A percentile compares a stretch with the other conserved stretches of the same genome.
Evolutionary conservation across 2,888 invertebrate species (phyloP).

Genomic region (Eilema griseolum): DNA sequence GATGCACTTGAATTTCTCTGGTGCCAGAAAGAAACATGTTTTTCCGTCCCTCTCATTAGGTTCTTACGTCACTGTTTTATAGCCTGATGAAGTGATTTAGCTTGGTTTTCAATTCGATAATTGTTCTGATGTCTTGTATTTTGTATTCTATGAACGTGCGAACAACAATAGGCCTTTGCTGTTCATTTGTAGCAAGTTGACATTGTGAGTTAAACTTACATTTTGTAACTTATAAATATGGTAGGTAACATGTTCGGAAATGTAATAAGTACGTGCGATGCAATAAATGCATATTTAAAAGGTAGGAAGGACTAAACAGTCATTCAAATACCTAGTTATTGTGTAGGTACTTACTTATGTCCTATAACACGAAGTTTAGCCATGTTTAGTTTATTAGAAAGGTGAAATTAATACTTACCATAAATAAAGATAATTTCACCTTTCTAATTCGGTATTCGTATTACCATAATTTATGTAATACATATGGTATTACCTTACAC

Average conservation of each 20-base stretch:
- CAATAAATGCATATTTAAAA: background rate
- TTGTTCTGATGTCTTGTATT: slow-evolving; percentile 15
- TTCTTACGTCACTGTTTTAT: slow-evolving; percentile 31
- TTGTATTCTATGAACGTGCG: slow-evolving; percentile 12
- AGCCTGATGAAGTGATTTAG: slow-evolving; percentile 3
- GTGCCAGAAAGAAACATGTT: slow-evolving; percentile 46
- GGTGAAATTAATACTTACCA: too few relatives aligned
- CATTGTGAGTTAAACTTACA: background rate
- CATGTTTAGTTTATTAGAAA: too few relatives aligned
- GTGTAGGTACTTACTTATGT: too few relatives aligned
- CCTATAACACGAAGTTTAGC: too few relatives aligned
- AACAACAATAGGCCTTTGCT: slow-evolving; percentile 6
- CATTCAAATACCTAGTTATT: background rate
- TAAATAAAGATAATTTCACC: too few relatives aligned
- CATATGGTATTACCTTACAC: too few relatives aligned
- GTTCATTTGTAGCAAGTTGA: background rate
- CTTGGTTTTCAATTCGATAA: slow-evolving; percentile 21
- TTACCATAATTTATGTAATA: too few relatives aligned
- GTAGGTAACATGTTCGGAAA: background rate
- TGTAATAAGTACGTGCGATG: background rate
- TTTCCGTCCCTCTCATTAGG: slow-evolving; percentile 35
- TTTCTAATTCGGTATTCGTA: too few relatives aligned
- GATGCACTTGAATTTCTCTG: slow-evolving; percentile 55
- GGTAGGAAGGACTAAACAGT: background rate
- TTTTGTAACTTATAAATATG: background rate